phyloP scores from a whole-genome alignment of 2,888 invertebrate species.

The Diarsia mendica region DNA sequence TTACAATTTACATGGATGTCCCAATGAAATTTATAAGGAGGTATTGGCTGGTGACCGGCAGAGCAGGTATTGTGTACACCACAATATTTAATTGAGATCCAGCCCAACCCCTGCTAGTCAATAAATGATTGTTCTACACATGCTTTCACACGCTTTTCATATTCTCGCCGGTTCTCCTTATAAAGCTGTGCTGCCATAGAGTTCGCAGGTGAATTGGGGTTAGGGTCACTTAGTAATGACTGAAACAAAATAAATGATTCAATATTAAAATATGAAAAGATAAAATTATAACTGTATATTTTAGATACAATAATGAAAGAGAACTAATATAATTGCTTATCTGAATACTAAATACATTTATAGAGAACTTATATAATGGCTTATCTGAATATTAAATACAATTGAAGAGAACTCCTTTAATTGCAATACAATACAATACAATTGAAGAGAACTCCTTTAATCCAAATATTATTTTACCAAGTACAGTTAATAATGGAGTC shows the following conservation, averaged over 20 bases:
- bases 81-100: slow-evolving; percentile 77
- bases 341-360: no score
- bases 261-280: neutral
- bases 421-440: no score
- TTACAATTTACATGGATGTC: slow-evolving; percentile 78
- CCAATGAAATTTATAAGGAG: slow-evolving; percentile 84
- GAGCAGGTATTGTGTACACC: slow-evolving; percentile 73
- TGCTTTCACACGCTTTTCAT: slow-evolving; percentile 99
- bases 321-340: neutral
- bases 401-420: no score
- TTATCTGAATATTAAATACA: no score
- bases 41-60: slow-evolving; percentile 74
- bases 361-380: no score
- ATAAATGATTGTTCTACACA: slow-evolving; percentile 99
- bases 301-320: neutral
- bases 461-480: neutral
- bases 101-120: slow-evolving; percentile 92
- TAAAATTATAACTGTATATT: neutral
- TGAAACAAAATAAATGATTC: slow-evolving; percentile 89
- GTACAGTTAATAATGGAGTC: slow-evolving; percentile 11
- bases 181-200: slow-evolving; percentile 99
- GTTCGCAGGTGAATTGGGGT: slow-evolving; percentile 99
- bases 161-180: slow-evolving; percentile 99
- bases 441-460: no score
- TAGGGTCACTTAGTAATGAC: slow-evolving; percentile 99